Evolutionary conservation across 1,140 invertebrate genomes (phyloP), one percentile per base, ranked within the genome.

Genomic region (Alviniconcha marisindica): DNA sequence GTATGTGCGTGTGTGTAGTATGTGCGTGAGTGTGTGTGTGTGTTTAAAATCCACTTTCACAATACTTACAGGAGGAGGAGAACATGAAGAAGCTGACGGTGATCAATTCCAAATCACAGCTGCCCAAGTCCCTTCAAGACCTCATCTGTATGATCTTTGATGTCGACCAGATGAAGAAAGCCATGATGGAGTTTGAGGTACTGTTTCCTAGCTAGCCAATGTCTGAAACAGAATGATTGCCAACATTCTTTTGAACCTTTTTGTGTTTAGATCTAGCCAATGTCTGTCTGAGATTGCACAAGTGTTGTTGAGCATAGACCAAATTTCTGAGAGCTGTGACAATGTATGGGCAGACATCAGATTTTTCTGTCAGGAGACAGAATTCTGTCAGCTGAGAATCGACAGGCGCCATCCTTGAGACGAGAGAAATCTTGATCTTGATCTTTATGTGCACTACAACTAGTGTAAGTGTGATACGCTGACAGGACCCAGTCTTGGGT

Each of bases 101-200:
- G 31, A 87, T 83, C 36, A 91, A 87, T 44, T 88, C 94, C 87
- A 84, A 78, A 10, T 98, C 96, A 15, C 96, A 96, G 74, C 93
- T 99, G 7, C 93, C 95, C 0, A 92, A 95, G 88, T 94, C 96
- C 0, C 95, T 99, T 3, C 97, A 99, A 92, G 95, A 96, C 77
- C 92, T 99, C 0, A 95, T 99, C 1, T 94, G 95, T 85, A 94
- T 97, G 73, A 96, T 99, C 77, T 99, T 99, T 93, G 97, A 99
- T 93, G 95, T 99, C 2, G 95, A 97, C 73, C 94, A 94, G 14
- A 99, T 99, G 98, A 98, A 98, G 88, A 96, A 96, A 92, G 96
- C 97, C 4, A 96, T 99, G 95, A 89, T 97, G 87, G 98, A 99
- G 92, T 99, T 98, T 95, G 97, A 99, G 93, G 96, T 96, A 48